phyloP scores from a whole-genome alignment of 2,113 vertebrate genomes.

The Irena cyanogastra region DNA sequence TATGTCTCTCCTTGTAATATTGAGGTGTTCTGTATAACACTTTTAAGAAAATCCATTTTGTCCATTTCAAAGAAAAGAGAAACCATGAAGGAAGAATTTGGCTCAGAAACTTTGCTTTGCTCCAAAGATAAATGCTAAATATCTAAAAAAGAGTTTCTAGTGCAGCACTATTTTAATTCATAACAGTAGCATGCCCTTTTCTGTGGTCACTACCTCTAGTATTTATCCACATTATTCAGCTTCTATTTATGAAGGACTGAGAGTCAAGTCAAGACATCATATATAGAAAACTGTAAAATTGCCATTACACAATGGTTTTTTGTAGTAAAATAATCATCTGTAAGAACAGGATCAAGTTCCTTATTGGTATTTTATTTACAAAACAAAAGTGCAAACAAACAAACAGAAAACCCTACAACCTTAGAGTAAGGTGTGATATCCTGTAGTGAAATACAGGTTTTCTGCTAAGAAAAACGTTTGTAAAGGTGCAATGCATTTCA shows the following conservation, averaged over 20 bases:
- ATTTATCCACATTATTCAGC: background rate
- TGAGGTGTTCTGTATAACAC: background rate
- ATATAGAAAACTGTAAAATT: background rate
- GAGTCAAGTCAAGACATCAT: background rate
- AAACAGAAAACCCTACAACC: background rate
- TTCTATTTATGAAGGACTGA: background rate
- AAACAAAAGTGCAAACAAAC: background rate
- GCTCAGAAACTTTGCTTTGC: background rate
- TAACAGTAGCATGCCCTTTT: background rate
- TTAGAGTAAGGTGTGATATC: background rate
- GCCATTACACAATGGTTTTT: background rate
- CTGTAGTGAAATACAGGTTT: background rate
- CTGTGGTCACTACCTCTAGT: background rate
- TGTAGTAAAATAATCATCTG: background rate
- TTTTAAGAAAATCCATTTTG: background rate
- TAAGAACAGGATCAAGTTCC: background rate
- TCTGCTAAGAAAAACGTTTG: background rate
- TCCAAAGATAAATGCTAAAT: background rate
- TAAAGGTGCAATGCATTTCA: background rate
- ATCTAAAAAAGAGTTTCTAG: background rate
- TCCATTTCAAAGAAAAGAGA: background rate
- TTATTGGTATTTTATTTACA: background rate
- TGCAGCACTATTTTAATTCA: background rate
- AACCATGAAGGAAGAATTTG: background rate
- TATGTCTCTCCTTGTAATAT: background rate